Percentiles rank a stretch among this genome's conserved stretches.
phyloP scores from a whole-genome alignment of 2,888 invertebrate species.

The Helicoverpa assulta region DNA sequence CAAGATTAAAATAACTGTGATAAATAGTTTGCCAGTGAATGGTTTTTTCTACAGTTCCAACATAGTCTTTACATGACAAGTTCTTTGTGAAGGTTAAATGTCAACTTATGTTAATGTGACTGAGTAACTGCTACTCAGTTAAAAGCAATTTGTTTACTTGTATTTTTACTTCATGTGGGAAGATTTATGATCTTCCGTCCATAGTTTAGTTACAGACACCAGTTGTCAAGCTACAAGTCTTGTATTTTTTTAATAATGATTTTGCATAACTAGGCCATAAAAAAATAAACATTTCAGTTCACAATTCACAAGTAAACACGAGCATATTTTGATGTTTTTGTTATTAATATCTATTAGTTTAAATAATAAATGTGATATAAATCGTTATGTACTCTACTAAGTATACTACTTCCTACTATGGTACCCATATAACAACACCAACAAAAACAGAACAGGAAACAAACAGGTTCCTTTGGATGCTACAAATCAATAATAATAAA shows the following conservation, averaged over 20 bases:
- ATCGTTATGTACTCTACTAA: no score
- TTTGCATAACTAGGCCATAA: no score
- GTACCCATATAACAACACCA: no score
- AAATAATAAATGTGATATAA: no score
- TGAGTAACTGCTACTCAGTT: not conserved
- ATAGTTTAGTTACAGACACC: not conserved
- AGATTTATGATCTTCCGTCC: constrained; percentile 5
- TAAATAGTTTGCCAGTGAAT: not conserved
- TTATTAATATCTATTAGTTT: no score
- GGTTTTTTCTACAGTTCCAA: not conserved
- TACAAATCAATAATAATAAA: constrained; percentile 5
- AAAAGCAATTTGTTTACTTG: not conserved
- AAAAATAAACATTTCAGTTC: no score
- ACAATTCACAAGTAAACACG: no score
- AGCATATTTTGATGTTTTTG: no score
- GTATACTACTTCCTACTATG: no score
- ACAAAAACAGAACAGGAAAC: not conserved
- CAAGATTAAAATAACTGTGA: not conserved
- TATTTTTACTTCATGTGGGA: not conserved
- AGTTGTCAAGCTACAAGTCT: no score
- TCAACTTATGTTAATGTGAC: constrained; percentile 6
- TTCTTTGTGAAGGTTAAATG: constrained; percentile 24
- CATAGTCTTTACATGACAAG: constrained; percentile 19
- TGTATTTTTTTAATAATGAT: no score
- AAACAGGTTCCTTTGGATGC: not conserved